phyloP scores from a whole-genome alignment of 30 jellyfish, hydroid and myxozoan genomes.

The Mastigias papua region DNA sequence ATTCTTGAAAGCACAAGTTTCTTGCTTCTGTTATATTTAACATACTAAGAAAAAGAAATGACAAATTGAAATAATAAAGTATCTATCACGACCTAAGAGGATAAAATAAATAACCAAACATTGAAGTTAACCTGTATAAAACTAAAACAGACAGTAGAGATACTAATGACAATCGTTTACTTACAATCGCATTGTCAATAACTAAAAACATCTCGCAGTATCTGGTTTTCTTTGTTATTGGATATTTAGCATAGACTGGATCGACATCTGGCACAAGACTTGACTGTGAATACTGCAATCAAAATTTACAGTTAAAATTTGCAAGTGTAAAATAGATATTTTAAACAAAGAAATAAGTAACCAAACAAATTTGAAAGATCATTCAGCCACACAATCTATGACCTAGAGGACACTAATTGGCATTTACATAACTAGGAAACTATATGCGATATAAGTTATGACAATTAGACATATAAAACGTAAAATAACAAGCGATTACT shows the following conservation, averaged over 20 bases:
- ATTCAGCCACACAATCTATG: not conserved
- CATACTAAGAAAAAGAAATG: constrained; percentile 37
- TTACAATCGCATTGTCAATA: constrained; percentile 73
- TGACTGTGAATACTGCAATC: not conserved
- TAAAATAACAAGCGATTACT: not conserved
- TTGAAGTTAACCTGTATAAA: not conserved
- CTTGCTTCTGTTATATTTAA: constrained; percentile 47
- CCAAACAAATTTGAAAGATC: not conserved
- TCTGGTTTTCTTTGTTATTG: constrained; percentile 66
- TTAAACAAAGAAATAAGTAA: not conserved
- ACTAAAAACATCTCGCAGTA: constrained; percentile 72
- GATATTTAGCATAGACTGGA: constrained; percentile 70
- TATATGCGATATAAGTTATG: not conserved
- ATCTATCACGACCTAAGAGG: not conserved
- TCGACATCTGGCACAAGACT: constrained; percentile 68
- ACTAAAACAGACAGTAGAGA: not conserved
- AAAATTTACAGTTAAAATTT: not conserved
- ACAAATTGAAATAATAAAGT: not conserved
- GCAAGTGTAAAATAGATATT: not conserved
- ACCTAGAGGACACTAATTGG: not conserved
- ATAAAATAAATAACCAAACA: not conserved
- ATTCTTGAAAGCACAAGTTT: constrained; percentile 52
- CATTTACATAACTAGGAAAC: not conserved
- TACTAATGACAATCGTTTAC: not conserved
- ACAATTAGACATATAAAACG: not conserved